Base-by-base conservation (phyloP, 1,140 invertebrate genomes). In the Oryctes rhinoceros region DNA sequence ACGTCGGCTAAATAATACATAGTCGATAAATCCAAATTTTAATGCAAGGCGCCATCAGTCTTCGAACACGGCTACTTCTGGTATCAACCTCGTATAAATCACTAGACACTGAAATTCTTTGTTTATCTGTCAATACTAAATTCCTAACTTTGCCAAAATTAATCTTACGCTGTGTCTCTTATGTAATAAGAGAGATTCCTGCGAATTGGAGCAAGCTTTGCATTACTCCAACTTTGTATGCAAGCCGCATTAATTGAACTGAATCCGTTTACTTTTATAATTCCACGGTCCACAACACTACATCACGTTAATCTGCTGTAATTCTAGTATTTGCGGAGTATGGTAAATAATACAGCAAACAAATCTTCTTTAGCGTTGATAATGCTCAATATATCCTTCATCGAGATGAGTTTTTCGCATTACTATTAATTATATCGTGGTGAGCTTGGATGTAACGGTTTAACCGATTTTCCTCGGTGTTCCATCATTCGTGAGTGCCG, bases 401-500 rank as follows among this genome's bases (percentile, higher is more conserved):
- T 35, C 11, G 53, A 71, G 20, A 37, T 35, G 24, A 35, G 11
- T 24, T 71, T 71, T 71, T 71, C 65, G 35, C 65, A 71, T 71
- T 71, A 71, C 3, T 71, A 71, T 71, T 20, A 62, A 62, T 62
- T 62, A 35, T 24, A 6, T 71, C 24, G 24, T 71, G 30, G 65
- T 71, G 24, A 71, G 20, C 7, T 5, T 10, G 53, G 3, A 18
- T 37, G 24, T 71, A 71, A 71, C 65, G 65, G 65, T 71, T 30
- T 71, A 71, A 71, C 65, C 65, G 65, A 71, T 71, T 71, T 71
- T 35, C 65, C 35, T 71, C 24, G 35, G 24, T 24, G 20, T 71
- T 71, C 15, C 24, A 37, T 71, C 15, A 67, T 18, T 67, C 24
- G 10, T 30, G 62, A 15, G 62, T 6, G 6, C 9, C 24, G 24